These are phyloP conservation scores for Limosa lapponica DNA, from an alignment of 2,797 vertebrate genomes.

Conservation along the genomic window DNA sequence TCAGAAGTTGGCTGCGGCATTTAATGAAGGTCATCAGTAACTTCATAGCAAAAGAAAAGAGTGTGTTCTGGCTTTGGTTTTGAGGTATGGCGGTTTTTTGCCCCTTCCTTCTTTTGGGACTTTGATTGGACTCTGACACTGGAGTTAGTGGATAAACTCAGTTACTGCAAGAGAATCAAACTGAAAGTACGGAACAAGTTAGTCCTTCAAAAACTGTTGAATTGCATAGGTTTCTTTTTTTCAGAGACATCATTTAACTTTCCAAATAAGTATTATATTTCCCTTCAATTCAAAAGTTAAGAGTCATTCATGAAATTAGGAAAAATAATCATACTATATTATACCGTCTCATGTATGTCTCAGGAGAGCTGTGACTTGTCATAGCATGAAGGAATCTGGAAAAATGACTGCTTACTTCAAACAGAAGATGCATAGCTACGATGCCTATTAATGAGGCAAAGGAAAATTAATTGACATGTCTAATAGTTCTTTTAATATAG, in stretches of 20 bases:
- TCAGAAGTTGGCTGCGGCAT: slow-evolving; percentile 25
- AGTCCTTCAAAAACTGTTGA: background rate
- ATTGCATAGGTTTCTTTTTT: background rate
- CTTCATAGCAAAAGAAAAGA: slow-evolving; percentile 31
- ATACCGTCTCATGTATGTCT: background rate
- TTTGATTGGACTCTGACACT: background rate
- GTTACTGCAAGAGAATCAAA: background rate
- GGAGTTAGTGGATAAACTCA: background rate
- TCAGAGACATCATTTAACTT: background rate
- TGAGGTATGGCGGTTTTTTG: background rate
- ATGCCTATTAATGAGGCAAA: slow-evolving; percentile 60
- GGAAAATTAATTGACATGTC: slow-evolving; percentile 57
- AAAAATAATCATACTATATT: slow-evolving; percentile 20
- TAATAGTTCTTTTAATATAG: slow-evolving; percentile 56
- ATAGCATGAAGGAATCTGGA: slow-evolving; percentile 43
- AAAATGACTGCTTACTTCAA: slow-evolving; percentile 60
- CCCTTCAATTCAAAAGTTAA: slow-evolving; percentile 15
- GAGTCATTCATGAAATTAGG: slow-evolving; percentile 32
- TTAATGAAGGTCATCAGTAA: slow-evolving; percentile 40
- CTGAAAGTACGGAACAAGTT: slow-evolving; percentile 2
- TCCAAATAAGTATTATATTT: slow-evolving; percentile 38
- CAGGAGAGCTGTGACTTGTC: slow-evolving; percentile 18
- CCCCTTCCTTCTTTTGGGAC: background rate
- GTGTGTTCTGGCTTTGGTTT: background rate
- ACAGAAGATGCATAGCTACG: slow-evolving; percentile 42